Evolutionary conservation across 2,113 vertebrate species (phyloP).

Genomic region (Suncus etruscus): DNA sequence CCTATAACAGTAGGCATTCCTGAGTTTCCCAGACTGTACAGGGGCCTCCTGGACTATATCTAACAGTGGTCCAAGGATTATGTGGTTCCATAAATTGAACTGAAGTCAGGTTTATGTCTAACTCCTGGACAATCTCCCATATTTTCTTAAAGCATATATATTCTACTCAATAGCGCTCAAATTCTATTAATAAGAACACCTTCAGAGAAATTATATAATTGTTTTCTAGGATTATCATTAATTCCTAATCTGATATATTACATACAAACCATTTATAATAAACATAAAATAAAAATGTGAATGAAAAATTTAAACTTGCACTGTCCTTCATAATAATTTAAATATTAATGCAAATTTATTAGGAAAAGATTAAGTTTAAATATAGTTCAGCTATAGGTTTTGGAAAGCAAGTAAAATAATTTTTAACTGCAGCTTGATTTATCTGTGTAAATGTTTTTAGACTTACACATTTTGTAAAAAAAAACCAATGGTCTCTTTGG

Average conservation of each 20-base stretch:
- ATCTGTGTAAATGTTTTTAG: constrained; percentile 48
- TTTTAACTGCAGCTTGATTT: not conserved
- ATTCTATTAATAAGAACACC: constrained; percentile 1
- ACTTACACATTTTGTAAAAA: constrained; percentile 45
- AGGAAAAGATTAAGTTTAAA: constrained; percentile 52
- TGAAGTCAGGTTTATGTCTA: no score
- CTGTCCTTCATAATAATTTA: constrained; percentile 41
- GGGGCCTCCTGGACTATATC: no score
- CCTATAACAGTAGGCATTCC: no score
- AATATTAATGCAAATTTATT: constrained; percentile 43
- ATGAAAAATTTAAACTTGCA: constrained; percentile 38
- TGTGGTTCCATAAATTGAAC: no score
- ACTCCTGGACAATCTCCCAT: no score
- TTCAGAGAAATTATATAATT: not conserved
- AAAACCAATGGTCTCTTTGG: not conserved
- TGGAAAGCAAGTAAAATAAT: constrained; percentile 50
- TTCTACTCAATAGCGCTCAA: not conserved
- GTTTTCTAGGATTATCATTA: not conserved
- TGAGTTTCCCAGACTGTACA: no score
- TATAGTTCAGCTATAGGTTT: constrained; percentile 34
- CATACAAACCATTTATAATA: not conserved
- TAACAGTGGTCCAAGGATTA: no score
- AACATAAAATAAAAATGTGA: constrained; percentile 40
- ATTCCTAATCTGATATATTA: not conserved
- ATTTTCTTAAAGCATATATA: not conserved